These are phyloP conservation scores for Nowickia ferox DNA, from an alignment of 2,888 invertebrate genomes.

Conservation along the genomic window DNA sequence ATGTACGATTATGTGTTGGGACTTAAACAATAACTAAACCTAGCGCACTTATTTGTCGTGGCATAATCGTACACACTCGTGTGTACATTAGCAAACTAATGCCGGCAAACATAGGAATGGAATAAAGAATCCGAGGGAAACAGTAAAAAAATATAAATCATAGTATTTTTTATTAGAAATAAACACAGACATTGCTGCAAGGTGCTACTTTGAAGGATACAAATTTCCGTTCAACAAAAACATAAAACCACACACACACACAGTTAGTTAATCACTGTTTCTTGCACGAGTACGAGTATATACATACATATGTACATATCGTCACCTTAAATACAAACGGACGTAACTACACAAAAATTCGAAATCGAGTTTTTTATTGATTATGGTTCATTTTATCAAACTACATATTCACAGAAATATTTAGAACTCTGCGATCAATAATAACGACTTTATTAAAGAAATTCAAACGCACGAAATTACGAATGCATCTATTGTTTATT, in stretches of 20 bases:
- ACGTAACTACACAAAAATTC: too few species aligned
- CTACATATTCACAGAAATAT: too few species aligned
- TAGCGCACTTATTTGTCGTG: not conserved
- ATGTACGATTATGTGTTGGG: slow-evolving; percentile 13
- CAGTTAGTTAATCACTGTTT: not conserved
- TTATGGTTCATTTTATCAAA: too few species aligned
- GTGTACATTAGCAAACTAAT: not conserved
- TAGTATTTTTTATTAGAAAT: slow-evolving; percentile 40
- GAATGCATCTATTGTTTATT: too few species aligned
- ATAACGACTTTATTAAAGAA: too few species aligned
- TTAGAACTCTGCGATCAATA: too few species aligned
- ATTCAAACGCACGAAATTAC: too few species aligned
- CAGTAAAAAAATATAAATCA: slow-evolving; percentile 26
- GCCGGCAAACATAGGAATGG: not conserved
- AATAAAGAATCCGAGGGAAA: not conserved
- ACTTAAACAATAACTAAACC: slow-evolving; percentile 7
- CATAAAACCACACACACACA: slow-evolving; percentile 14
- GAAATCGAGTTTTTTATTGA: too few species aligned
- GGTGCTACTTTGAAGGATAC: slow-evolving; percentile 65
- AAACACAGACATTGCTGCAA: slow-evolving; percentile 29
- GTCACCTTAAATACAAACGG: too few species aligned
- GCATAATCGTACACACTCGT: not conserved
- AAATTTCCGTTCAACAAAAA: slow-evolving; percentile 57
- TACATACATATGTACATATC: too few species aligned
- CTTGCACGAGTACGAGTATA: too few species aligned